These are phyloP conservation scores for Synanthedon myopaeformis DNA, from an alignment of 2,888 invertebrate species.

Conservation along the genomic window DNA sequence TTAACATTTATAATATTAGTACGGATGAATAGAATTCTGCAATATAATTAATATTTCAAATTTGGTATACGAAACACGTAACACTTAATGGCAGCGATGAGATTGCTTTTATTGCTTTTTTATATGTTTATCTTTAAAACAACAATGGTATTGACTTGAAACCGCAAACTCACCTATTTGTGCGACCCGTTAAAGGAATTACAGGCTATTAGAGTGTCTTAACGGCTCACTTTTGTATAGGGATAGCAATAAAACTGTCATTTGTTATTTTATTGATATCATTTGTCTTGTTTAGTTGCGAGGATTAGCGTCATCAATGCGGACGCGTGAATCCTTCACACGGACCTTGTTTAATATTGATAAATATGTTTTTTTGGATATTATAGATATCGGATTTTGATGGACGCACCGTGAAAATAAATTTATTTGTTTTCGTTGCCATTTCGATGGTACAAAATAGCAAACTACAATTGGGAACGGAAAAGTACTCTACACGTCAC, in stretches of 20 bases:
- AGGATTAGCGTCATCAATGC: conserved; percentile 28
- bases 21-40: too few relatives aligned
- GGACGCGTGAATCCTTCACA: conserved; percentile 10
- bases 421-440: too few relatives aligned
- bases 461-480: too few relatives aligned
- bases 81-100: too few relatives aligned
- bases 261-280: conserved; percentile 43
- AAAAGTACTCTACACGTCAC: too few relatives aligned
- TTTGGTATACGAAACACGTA: too few relatives aligned
- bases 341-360: conserved; percentile 9
- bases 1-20: too few relatives aligned
- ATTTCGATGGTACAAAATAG: too few relatives aligned
- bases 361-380: conserved; percentile 13
- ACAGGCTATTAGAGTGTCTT: conserved; percentile 29
- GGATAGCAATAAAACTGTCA: conserved; percentile 37
- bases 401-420: too few relatives aligned
- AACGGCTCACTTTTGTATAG: conserved; percentile 37
- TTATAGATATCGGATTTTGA: too few relatives aligned
- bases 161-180: conserved; percentile 8
- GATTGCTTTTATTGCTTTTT: background rate
- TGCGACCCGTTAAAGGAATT: conserved; percentile 15
- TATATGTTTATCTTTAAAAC: background rate
- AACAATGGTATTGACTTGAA: conserved; percentile 2
- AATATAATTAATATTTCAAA: too few relatives aligned
- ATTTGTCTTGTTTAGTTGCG: conserved; percentile 30